Evolutionary conservation across 1,140 invertebrate species (phyloP), one percentile per base, ranked within the genome.

Genomic region (Ectropis grisescens): DNA sequence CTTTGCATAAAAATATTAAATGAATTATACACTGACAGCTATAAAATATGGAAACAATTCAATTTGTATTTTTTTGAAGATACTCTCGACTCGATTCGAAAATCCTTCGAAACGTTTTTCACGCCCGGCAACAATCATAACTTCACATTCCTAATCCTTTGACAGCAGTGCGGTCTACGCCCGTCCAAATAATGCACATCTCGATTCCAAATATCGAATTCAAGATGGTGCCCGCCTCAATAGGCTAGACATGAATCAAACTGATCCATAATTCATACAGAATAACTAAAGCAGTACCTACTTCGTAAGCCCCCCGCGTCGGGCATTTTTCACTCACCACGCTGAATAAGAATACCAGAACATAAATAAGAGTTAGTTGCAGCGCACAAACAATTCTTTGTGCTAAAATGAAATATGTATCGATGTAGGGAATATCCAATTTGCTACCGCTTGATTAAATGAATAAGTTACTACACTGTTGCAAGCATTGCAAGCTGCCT

Each of bases 231-330:
- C 16, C 11, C 24, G 11, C 34, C 10, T 19, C 16, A 4, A 52
- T 32, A 45, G 32, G 34, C 35, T 48, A 56, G 47, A 52, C 58
- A 52, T 60, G 60, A 59, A 66, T 65, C 58, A 59, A 52, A 27
- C 44, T 56, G 35, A 53, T 76, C 56, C 42, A 70, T 74, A 78
- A 71, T 74, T 74, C 65, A 76, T 74, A 53, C 19, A 34, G 44
- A 41, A 62, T 65, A 65, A 60, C 53, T 66, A 59, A 70, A 60
- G 46, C 54, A 35, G 27, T 19, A 36, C 38, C 33, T 34, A 42
- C 52, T 57, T 58, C 57, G 54, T 49, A 46, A 52, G 50, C 55
- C 58, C 58, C 62, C 65, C 54, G 62, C 50, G 57, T 57, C 32
- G 65, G 54, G 33, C 54, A 74, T 71, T 67, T 74, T 78, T 69